Conservation (phyloP, 92 coral and sea anemone genomes). For the Palythoa heliodiscus region DNA sequence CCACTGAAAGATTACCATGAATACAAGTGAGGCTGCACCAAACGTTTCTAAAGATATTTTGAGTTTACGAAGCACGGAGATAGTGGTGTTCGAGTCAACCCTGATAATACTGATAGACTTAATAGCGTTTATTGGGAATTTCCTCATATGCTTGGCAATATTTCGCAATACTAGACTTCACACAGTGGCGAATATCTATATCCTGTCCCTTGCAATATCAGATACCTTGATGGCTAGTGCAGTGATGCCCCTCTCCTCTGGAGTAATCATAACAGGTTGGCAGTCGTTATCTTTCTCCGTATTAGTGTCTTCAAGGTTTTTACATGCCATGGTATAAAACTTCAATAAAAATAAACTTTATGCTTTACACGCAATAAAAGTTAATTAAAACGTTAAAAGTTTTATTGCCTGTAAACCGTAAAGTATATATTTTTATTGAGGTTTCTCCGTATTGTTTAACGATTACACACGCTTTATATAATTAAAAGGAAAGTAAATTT, state of each 20-base stretch:
- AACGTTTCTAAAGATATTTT: background rate
- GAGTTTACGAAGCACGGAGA: constrained; percentile 15
- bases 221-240: constrained; percentile 5
- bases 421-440: too few relatives aligned
- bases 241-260: constrained; percentile 10
- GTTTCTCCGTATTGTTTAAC: too few relatives aligned
- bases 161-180: constrained; percentile 20
- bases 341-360: too few relatives aligned
- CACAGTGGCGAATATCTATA: constrained; percentile 27
- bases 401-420: too few relatives aligned
- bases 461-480: too few relatives aligned
- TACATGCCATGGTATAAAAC: too few relatives aligned
- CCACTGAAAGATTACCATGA: background rate
- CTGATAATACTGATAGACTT: background rate
- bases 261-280: constrained; percentile 23
- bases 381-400: too few relatives aligned
- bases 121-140: constrained; percentile 6
- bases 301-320: too few relatives aligned
- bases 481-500: too few relatives aligned
- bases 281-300: background rate
- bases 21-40: background rate
- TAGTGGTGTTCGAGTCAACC: constrained; percentile 10
- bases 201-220: constrained; percentile 24
- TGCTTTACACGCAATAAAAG: too few relatives aligned
- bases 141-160: constrained; percentile 31